phyloP scores from a whole-genome alignment of 2,113 vertebrate genomes.

The Diadophis punctatus region DNA sequence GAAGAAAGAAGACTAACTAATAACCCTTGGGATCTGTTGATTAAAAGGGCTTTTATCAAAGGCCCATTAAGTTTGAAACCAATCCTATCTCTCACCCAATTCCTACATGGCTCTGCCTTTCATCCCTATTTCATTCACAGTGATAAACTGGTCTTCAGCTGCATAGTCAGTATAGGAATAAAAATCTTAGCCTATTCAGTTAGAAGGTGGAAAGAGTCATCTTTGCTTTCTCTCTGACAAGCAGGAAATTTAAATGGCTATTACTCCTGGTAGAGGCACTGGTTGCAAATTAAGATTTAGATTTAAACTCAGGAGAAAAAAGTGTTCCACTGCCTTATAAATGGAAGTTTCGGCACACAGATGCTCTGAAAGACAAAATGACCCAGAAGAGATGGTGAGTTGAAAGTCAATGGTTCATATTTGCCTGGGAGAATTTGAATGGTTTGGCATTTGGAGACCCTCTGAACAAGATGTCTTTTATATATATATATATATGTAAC shows the following conservation, averaged over 20 bases:
- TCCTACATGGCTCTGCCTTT: neutral
- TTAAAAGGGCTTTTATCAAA: neutral
- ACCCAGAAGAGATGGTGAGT: neutral
- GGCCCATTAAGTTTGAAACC: neutral
- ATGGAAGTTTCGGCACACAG: neutral
- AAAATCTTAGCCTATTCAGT: neutral
- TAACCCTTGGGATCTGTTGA: neutral
- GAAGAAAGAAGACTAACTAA: neutral
- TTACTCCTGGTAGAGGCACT: neutral
- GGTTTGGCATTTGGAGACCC: neutral
- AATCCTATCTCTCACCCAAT: neutral
- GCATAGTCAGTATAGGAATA: neutral
- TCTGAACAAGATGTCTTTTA: neutral
- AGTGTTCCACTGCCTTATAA: neutral
- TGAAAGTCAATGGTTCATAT: neutral
- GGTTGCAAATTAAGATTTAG: neutral
- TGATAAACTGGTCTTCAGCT: neutral
- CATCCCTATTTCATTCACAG: neutral
- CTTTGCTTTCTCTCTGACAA: neutral
- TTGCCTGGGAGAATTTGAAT: fast-evolving
- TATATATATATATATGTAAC: neutral
- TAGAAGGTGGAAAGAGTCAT: neutral
- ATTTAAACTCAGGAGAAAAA: neutral
- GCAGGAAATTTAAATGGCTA: neutral
- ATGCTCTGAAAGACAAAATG: neutral